phyloP scores from a whole-genome alignment of 2,797 vertebrate species.

The Otus scops region DNA sequence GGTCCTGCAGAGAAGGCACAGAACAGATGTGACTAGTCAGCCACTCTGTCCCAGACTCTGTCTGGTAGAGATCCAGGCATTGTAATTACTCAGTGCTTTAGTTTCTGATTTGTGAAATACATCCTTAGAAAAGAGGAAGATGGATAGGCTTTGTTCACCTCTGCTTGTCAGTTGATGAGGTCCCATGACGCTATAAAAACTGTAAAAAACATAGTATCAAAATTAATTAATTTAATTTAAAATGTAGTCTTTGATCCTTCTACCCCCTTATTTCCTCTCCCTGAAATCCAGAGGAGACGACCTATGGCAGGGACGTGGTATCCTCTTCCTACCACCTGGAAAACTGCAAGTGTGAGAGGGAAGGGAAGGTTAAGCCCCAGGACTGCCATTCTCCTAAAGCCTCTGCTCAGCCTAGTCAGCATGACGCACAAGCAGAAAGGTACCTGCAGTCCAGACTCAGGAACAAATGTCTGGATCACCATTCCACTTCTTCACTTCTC shows the following conservation, averaged over 20 bases:
- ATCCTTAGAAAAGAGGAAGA: background rate
- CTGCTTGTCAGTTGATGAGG: background rate
- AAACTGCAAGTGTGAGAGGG: background rate
- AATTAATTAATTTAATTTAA: background rate
- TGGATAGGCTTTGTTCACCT: background rate
- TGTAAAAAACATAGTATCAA: background rate
- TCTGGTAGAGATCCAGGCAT: background rate
- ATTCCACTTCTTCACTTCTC: background rate
- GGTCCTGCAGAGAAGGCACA: background rate
- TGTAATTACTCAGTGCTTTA: background rate
- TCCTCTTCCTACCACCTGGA: background rate
- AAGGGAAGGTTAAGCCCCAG: background rate
- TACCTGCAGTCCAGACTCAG: background rate
- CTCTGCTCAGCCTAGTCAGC: background rate
- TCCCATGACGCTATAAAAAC: background rate
- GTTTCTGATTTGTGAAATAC: background rate
- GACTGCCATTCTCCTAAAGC: background rate
- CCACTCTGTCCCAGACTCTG: background rate
- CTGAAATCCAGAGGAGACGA: background rate
- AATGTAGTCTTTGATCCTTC: background rate
- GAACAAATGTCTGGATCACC: background rate
- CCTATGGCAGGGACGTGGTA: background rate
- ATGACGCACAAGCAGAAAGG: background rate
- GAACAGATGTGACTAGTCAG: background rate
- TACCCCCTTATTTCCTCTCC: background rate